Evolutionary conservation across 2,888 invertebrate species (phyloP).

Genomic region (Hirtodrosophila alboralis): DNA sequence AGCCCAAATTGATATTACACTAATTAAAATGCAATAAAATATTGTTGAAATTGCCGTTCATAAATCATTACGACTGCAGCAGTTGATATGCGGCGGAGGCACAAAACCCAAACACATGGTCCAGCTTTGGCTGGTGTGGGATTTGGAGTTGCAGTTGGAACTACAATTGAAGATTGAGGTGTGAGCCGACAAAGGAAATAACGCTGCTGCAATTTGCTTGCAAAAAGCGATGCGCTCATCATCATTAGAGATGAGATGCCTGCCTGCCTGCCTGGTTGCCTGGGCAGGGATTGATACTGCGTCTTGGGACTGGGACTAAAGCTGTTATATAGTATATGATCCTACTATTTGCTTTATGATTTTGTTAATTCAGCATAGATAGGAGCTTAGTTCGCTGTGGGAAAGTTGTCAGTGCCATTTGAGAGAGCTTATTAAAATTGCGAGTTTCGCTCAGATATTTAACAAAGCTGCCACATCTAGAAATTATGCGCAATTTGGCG

Average conservation of each 20-base stretch:
- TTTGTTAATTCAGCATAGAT: conserved; percentile 70
- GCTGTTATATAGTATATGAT: conserved; percentile 16
- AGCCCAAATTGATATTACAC: conserved; percentile 82
- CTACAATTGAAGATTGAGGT: conserved; percentile 66
- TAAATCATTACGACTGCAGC: conserved; percentile 71
- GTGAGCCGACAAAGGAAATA: conserved; percentile 79
- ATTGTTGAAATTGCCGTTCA: conserved; percentile 71
- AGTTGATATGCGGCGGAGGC: conserved; percentile 30
- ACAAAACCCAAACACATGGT: conserved; percentile 25
- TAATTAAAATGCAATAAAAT: conserved; percentile 83
- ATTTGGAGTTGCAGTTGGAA: conserved; percentile 14
- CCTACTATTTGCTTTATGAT: conserved; percentile 74
- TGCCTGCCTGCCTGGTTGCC: too few relatives aligned
- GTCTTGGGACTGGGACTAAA: not conserved
- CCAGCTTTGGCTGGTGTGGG: conserved; percentile 27
- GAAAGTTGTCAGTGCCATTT: conserved; percentile 48
- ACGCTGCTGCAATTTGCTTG: conserved; percentile 76
- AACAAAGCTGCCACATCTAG: conserved; percentile 37
- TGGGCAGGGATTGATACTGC: conserved; percentile 2
- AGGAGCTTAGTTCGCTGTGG: conserved; percentile 36
- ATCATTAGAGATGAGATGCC: conserved; percentile 74
- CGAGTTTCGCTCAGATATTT: conserved; percentile 56
- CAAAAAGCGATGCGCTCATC: conserved; percentile 80
- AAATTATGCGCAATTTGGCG: conserved; percentile 75
- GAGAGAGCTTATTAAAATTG: conserved; percentile 73